These are phyloP conservation scores for Gymnopithys bicolor DNA, from an alignment of 2,797 vertebrate species.

Conservation along the genomic window DNA sequence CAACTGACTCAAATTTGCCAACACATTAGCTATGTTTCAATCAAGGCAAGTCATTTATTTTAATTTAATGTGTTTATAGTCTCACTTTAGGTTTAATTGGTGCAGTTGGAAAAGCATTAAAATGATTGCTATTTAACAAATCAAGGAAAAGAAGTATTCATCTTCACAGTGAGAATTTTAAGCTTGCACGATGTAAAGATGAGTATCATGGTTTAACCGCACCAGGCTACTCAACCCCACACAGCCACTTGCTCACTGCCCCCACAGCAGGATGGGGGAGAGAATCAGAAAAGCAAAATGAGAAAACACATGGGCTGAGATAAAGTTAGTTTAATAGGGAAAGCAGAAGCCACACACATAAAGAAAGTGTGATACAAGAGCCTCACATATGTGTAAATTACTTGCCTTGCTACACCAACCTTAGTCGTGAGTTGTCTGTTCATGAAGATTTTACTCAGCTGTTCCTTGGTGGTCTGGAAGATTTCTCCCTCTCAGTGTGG, in stretches of 20 bases:
- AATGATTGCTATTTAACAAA: not conserved
- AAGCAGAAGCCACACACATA: not conserved
- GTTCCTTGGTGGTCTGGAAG: not conserved
- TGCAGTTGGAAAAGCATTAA: not conserved
- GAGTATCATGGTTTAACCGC: not conserved
- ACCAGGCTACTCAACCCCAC: not conserved
- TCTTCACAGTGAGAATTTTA: not conserved
- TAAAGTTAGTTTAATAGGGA: not conserved
- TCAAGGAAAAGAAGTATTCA: not conserved
- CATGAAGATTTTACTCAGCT: not conserved
- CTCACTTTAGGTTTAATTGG: not conserved
- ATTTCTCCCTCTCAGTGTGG: not conserved
- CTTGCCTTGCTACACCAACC: not conserved
- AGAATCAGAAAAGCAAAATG: not conserved
- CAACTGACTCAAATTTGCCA: not conserved
- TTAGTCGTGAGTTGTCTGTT: not conserved
- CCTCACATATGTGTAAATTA: not conserved
- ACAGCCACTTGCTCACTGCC: accelerated
- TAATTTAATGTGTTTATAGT: not conserved
- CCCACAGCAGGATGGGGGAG: not conserved
- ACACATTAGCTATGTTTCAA: not conserved
- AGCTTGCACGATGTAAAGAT: not conserved
- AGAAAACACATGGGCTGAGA: not conserved
- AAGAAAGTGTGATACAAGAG: not conserved
- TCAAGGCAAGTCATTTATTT: not conserved